Conservation (phyloP, 2,888 invertebrate genomes). For the Bellardia pandia region DNA sequence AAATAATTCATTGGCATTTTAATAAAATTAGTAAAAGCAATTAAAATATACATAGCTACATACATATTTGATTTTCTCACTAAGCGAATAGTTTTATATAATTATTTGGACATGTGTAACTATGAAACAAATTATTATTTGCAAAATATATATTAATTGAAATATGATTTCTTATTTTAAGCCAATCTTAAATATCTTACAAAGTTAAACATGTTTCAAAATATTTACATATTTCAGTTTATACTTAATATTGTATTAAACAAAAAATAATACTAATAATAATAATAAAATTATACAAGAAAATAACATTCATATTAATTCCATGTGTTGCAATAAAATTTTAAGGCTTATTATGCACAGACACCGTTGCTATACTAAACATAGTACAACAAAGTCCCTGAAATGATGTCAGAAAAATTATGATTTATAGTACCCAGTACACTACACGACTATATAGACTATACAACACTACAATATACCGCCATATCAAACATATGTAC, state of each 20-base stretch:
- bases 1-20: constrained; percentile 2
- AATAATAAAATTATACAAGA: constrained; percentile 33
- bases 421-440: constrained; percentile 71
- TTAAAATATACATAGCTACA: too few species aligned
- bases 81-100: not conserved
- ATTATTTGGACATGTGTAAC: too few species aligned
- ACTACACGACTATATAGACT: constrained; percentile 29
- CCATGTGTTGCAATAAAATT: constrained; percentile 72
- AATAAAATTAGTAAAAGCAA: not conserved
- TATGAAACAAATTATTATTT: too few species aligned
- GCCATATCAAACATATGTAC: not conserved
- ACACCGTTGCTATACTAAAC: constrained; percentile 57
- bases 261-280: not conserved
- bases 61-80: not conserved
- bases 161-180: not conserved
- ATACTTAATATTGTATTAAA: not conserved
- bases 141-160: not conserved
- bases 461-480: not conserved
- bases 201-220: not conserved
- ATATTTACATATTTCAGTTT: not conserved
- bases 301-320: constrained; percentile 69
- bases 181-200: not conserved
- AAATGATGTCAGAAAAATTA: constrained; percentile 72
- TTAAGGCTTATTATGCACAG: constrained; percentile 72
- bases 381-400: constrained; percentile 63